A percentile compares a stretch with the other conserved stretches of the same genome.
These are phyloP conservation scores for Macaca mulatta DNA, from an alignment of 2,113 vertebrate species.

Conservation along the genomic window DNA sequence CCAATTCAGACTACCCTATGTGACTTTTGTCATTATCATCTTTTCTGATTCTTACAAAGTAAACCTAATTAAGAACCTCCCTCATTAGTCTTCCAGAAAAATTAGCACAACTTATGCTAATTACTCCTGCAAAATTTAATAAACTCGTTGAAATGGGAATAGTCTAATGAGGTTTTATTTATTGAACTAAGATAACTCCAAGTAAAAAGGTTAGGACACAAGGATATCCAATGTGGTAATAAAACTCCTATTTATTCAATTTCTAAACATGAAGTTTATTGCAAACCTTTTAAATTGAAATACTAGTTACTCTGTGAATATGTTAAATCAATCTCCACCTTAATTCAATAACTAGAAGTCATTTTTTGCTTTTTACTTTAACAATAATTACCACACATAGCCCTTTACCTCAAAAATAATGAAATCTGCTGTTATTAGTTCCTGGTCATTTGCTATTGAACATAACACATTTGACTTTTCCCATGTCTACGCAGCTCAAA, in stretches of 20 bases:
- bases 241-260: slow-evolving; percentile 89
- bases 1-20: slow-evolving; percentile 83
- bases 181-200: slow-evolving; percentile 98
- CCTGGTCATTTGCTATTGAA: slow-evolving; percentile 82
- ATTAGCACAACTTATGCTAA: slow-evolving; percentile 99
- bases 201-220: slow-evolving; percentile 91
- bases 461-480: slow-evolving; percentile 74
- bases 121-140: slow-evolving; percentile 99
- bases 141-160: slow-evolving; percentile 98
- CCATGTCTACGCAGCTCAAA: slow-evolving; percentile 43
- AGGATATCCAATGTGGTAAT: slow-evolving; percentile 86
- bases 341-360: slow-evolving; percentile 86
- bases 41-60: slow-evolving; percentile 94
- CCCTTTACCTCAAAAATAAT: slow-evolving; percentile 75
- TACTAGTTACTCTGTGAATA: slow-evolving; percentile 85
- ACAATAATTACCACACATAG: slow-evolving; percentile 82
- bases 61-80: slow-evolving; percentile 98
- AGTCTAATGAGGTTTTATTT: slow-evolving; percentile 99
- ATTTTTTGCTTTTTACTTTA: slow-evolving; percentile 80
- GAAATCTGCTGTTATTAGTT: slow-evolving; percentile 80
- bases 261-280: slow-evolving; percentile 88
- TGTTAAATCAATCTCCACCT: slow-evolving; percentile 86
- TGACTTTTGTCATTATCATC: slow-evolving; percentile 89
- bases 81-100: slow-evolving; percentile 99
- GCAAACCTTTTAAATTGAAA: slow-evolving; percentile 90